Evolutionary conservation across 2,113 vertebrate species (phyloP).

Genomic region (Trinectes maculatus): DNA sequence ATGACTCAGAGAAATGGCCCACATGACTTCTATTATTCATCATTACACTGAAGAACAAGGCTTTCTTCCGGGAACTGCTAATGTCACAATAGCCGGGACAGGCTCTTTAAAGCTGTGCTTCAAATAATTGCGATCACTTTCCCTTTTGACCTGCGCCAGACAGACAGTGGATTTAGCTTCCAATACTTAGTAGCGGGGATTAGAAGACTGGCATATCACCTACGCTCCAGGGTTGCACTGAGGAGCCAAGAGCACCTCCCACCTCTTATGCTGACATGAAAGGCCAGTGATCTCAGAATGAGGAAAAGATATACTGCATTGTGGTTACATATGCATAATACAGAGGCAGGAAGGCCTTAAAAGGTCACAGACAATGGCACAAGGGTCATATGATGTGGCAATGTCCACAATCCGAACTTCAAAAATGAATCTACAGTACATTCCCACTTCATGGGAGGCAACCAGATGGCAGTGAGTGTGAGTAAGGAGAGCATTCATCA

Average conservation of each 20-base stretch:
- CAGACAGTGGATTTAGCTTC: constrained; percentile 66
- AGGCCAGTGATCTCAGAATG: constrained; percentile 42
- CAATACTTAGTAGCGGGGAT: constrained; percentile 65
- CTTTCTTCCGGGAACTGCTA: constrained; percentile 23
- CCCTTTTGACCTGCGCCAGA: constrained; percentile 69
- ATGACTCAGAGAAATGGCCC: constrained; percentile 17
- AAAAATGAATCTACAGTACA: too few species aligned
- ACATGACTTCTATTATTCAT: constrained; percentile 42
- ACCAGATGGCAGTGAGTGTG: constrained; percentile 16
- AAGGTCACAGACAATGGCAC: constrained; percentile 25
- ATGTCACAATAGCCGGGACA: constrained; percentile 50
- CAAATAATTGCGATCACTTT: constrained; percentile 68
- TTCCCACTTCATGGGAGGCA: constrained; percentile 19
- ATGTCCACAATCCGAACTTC: too few species aligned
- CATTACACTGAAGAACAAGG: constrained; percentile 38
- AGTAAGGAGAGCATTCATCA: constrained; percentile 1
- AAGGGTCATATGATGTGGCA: too few species aligned
- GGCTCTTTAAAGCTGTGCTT: constrained; percentile 45
- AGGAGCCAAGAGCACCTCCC: constrained; percentile 56
- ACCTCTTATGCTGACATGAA: constrained; percentile 56
- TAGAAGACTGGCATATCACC: constrained; percentile 58
- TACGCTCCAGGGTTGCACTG: constrained; percentile 52
- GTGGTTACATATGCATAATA: constrained; percentile 39
- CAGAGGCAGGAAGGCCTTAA: constrained; percentile 7
- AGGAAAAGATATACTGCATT: constrained; percentile 39